Conservation (phyloP, 1,140 invertebrate species). For the Drosophila simulans region DNA sequence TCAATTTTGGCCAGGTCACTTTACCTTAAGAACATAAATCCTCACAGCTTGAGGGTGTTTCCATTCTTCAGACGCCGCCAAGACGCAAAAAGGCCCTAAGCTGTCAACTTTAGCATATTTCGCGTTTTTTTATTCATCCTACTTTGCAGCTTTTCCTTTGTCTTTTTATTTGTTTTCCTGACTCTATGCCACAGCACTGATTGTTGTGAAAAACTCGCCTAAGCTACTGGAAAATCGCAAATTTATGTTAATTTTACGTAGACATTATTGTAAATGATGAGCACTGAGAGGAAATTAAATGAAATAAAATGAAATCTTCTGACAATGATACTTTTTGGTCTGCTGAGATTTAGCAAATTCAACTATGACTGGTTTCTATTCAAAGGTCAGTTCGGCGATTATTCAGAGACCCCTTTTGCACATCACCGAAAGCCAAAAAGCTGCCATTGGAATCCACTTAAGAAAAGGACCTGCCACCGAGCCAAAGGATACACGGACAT, state of each 20-base stretch:
- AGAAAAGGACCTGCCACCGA: slow-evolving; percentile 50
- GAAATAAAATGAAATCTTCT: slow-evolving; percentile 54
- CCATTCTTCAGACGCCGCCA: slow-evolving; percentile 7
- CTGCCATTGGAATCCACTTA: slow-evolving; percentile 72
- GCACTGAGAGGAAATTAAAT: slow-evolving; percentile 70
- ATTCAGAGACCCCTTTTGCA: slow-evolving; percentile 27
- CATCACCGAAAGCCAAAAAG: slow-evolving; percentile 49
- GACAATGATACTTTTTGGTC: slow-evolving; percentile 10
- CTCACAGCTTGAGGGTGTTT: slow-evolving; percentile 43
- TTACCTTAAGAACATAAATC: slow-evolving; percentile 56
- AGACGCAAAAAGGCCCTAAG: slow-evolving; percentile 36
- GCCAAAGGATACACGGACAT: slow-evolving; percentile 28
- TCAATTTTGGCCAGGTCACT: slow-evolving; percentile 51
- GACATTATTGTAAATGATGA: slow-evolving; percentile 75
- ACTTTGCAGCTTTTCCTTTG: slow-evolving; percentile 23
- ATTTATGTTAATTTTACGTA: slow-evolving; percentile 75
- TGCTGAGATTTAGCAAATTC: background rate
- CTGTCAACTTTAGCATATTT: slow-evolving; percentile 54
- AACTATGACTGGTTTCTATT: slow-evolving; percentile 9
- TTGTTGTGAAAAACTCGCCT: slow-evolving; percentile 43
- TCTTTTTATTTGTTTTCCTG: slow-evolving; percentile 53
- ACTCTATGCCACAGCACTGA: slow-evolving; percentile 17
- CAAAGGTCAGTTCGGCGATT: slow-evolving; percentile 28
- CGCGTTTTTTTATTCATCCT: slow-evolving; percentile 7
- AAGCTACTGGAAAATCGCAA: slow-evolving; percentile 68